A percentile compares a stretch with the other conserved stretches of the same genome.
phyloP scores from a whole-genome alignment of 2,113 vertebrate species.

The Thunnus thynnus region DNA sequence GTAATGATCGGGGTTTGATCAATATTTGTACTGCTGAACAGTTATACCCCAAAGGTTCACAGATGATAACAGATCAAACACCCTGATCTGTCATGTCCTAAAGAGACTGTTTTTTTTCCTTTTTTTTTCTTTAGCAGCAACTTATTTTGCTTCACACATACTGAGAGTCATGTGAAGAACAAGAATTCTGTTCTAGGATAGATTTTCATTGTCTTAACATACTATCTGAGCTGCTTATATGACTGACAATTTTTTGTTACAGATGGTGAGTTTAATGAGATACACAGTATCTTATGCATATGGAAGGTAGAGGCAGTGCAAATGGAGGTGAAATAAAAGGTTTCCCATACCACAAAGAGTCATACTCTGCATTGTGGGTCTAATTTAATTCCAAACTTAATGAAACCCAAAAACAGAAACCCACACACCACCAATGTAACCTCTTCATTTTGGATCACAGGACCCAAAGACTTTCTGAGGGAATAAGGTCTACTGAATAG shows the following conservation, averaged over 20 bases:
- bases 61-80: neutral
- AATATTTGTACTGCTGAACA: neutral
- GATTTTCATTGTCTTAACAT: neutral
- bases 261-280: constrained; percentile 30
- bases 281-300: neutral
- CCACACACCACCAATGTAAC: neutral
- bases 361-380: neutral
- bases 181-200: neutral
- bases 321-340: neutral
- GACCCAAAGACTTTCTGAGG: neutral
- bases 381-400: neutral
- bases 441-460: neutral
- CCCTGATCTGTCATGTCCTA: neutral
- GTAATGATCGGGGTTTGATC: neutral
- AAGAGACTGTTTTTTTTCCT: too few species aligned
- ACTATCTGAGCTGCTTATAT: neutral
- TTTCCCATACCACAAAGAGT: neutral
- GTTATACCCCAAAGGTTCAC: neutral
- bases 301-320: neutral
- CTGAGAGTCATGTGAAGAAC: too few species aligned
- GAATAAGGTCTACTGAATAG: neutral
- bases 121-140: neutral
- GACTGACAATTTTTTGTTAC: neutral
- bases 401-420: neutral
- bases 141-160: neutral